Base-by-base conservation (phyloP, 2,888 invertebrate genomes). In the Drosophila barbarae region DNA sequence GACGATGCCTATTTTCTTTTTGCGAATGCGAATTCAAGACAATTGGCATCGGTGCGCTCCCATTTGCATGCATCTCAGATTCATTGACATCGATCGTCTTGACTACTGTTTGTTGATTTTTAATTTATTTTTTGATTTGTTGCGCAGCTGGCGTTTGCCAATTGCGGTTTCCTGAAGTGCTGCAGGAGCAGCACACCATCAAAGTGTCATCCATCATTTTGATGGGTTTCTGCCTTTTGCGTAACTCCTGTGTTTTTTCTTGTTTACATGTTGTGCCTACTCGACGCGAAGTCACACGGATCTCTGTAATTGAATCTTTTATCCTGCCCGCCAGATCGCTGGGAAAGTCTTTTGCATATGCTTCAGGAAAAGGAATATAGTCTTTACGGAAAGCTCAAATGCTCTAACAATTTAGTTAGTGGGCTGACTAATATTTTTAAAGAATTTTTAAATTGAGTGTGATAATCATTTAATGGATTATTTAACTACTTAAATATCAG, bases 161-260 rank as follows among this genome's bases (percentile, higher is more conserved):
- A 63, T 72, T 82, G 83, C 74, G 81, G 77, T 78, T 77, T 52
- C 38, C 60, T 76, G 74, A 74, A 82, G 79, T 84, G 74, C 74
- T 84, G 74, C 74, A 74, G 57, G 41, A 74, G 59, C 76, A 74
- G 57, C 76, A 63, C 63, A 51, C 77, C 71, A 86, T 79, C 84
- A 83, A 75, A 85, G 74, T 76, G 80, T 80, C 85, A 87, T 87
- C 87, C 84, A 87, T 88, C 87, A 87, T 82, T 84, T 82, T 84
- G 88, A 88, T 84, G 80, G 87, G 80, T 80, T 77, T 75, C 53
- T 72, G 76, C 69, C 60, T 57, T 65, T 73, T 79, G 44, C 60
- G 63, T 66, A 69, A 72, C 70, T 41, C 49, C 28, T 41, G 38
- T 53, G 46, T 38, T 65, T 42, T 65, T 42, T 56, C 52, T 50